Percentiles rank a stretch among this genome's conserved stretches.
phyloP scores from a whole-genome alignment of 2,888 invertebrate species.

The Archips crataeganus region DNA sequence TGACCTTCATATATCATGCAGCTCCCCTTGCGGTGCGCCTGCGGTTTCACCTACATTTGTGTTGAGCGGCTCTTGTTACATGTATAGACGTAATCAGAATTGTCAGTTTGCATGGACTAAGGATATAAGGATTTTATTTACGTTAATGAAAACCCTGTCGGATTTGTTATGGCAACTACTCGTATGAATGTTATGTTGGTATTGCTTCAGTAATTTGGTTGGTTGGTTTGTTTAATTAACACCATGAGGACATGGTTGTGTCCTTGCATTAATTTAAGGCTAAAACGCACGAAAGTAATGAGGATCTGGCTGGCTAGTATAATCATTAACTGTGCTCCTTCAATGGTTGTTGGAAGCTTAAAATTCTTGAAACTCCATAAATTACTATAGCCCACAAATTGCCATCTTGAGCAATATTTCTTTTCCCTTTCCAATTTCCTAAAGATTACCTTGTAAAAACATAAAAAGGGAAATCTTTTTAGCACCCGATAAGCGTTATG shows the following conservation, averaged over 20 bases:
- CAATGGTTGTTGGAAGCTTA: neutral
- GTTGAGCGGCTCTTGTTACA: conserved; percentile 22
- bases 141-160: neutral
- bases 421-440: conserved; percentile 48
- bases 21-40: conserved; percentile 32
- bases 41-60: conserved; percentile 39
- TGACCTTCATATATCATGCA: conserved; percentile 41
- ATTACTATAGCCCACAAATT: conserved; percentile 36
- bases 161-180: neutral
- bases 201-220: neutral
- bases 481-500: conserved; percentile 81
- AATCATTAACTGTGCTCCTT: neutral
- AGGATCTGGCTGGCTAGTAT: neutral
- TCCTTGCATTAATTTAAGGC: no score
- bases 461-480: conserved; percentile 66
- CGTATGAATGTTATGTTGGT: neutral
- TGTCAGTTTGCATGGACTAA: neutral
- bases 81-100: conserved; percentile 4
- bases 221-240: no score
- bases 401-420: conserved; percentile 39
- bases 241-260: no score
- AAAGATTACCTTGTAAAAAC: conserved; percentile 50
- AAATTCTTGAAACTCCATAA: conserved; percentile 25
- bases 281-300: no score
- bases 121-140: no score